Conservation (phyloP, 1,140 invertebrate genomes). For the Orchesella cincta region DNA sequence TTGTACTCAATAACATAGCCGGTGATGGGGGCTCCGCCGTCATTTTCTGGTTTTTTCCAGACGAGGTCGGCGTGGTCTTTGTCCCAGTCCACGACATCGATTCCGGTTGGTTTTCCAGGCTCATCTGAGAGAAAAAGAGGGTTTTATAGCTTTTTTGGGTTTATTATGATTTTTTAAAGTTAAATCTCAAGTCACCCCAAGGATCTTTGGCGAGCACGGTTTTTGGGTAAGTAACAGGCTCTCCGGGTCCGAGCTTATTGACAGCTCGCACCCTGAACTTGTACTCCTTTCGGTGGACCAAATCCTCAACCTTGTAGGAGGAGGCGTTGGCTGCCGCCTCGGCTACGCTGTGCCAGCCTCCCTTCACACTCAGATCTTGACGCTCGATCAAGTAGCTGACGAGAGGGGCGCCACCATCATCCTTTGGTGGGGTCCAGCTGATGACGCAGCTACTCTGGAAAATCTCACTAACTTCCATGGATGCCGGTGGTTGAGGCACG, state of each 20-base stretch:
- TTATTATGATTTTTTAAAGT: not conserved
- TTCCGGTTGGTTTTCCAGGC: conserved; percentile 85
- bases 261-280: conserved; percentile 88
- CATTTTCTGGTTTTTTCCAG: conserved; percentile 75
- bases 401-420: conserved; percentile 75
- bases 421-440: conserved; percentile 85
- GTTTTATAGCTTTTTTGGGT: conserved; percentile 19
- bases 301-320: conserved; percentile 81
- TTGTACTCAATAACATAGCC: conserved; percentile 91
- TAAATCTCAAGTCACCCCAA: conserved; percentile 71
- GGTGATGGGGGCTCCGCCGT: conserved; percentile 92
- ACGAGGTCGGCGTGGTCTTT: conserved; percentile 86
- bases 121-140: conserved; percentile 77
- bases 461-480: conserved; percentile 87
- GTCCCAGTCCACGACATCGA: conserved; percentile 93
- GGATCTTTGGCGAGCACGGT: conserved; percentile 94
- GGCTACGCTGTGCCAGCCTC: conserved; percentile 82
- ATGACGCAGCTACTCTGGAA: conserved; percentile 90
- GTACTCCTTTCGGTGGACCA: conserved; percentile 83
- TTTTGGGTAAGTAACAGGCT: conserved; percentile 82
- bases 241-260: conserved; percentile 85
- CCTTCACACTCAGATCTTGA: conserved; percentile 84
- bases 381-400: conserved; percentile 92
- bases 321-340: conserved; percentile 69
- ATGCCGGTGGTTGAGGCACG: conserved; percentile 79